Percentiles rank a stretch among this genome's conserved stretches.
Evolutionary conservation across 2,797 vertebrate species (phyloP).

Genomic region (Hippocampus kuda): DNA sequence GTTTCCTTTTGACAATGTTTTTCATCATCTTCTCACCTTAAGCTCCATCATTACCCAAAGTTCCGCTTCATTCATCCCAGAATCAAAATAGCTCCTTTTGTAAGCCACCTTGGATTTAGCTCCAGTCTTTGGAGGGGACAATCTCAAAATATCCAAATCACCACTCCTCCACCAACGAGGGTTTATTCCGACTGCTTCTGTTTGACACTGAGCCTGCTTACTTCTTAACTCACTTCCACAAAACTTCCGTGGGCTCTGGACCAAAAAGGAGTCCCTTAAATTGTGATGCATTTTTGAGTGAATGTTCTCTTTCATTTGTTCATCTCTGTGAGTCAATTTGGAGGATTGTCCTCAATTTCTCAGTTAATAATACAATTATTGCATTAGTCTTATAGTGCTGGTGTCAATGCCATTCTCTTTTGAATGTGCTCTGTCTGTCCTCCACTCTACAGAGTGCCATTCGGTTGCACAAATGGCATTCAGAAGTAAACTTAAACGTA

Average conservation of each 20-base stretch:
- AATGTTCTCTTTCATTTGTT: not conserved
- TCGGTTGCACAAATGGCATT: not conserved
- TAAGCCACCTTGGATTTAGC: not conserved
- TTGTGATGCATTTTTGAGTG: not conserved
- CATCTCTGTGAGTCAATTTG: not conserved
- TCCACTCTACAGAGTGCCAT: not conserved
- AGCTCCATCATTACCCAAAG: conserved; percentile 1
- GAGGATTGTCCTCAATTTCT: not conserved
- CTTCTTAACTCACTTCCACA: not conserved
- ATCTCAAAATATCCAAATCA: not conserved
- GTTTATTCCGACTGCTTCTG: not conserved
- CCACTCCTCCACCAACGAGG: not conserved
- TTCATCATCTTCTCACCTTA: conserved; percentile 20
- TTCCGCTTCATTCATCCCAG: not conserved
- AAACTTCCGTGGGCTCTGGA: not conserved
- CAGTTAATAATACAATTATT: not conserved
- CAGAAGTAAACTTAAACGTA: not conserved
- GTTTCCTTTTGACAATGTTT: conserved; percentile 24
- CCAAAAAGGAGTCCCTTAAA: not conserved
- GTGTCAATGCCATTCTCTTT: not conserved
- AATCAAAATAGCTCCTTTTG: conserved; percentile 4
- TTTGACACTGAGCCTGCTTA: not conserved
- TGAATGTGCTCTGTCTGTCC: not conserved
- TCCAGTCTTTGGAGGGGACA: not conserved
- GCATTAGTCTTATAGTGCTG: not conserved